Percentiles rank a stretch among this genome's conserved stretches.
Conservation (phyloP, 2,113 vertebrate species). For the Lepisosteus osseus region DNA sequence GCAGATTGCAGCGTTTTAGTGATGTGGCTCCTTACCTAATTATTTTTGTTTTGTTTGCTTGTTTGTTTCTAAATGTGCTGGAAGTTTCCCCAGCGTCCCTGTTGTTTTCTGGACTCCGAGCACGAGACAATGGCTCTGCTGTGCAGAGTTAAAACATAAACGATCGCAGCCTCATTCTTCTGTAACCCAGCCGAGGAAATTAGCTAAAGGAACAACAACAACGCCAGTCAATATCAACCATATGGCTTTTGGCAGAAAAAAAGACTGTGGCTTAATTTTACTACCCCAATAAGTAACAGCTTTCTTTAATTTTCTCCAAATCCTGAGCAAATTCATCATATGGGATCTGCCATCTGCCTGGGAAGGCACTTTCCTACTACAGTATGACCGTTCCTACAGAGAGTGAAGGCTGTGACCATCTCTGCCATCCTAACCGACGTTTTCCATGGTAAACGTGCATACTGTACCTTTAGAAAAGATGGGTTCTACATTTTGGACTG, state of each 20-base stretch:
- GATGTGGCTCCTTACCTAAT: slow-evolving; percentile 51
- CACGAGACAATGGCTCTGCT: not conserved
- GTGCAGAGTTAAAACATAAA: not conserved
- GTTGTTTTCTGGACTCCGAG: not conserved
- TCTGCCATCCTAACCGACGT: too few species aligned
- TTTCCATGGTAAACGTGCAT: too few species aligned
- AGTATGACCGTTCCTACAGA: not conserved
- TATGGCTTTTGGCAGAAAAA: not conserved
- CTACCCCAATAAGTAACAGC: not conserved
- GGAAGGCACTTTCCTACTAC: not conserved
- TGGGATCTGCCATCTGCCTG: not conserved
- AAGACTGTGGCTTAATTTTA: not conserved
- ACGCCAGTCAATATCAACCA: not conserved
- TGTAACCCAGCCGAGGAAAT: not conserved
- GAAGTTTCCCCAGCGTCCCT: not conserved
- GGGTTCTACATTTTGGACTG: too few species aligned
- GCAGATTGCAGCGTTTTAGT: slow-evolving; percentile 51
- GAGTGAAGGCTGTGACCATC: not conserved
- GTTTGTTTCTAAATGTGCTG: not conserved
- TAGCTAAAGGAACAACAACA: not conserved
- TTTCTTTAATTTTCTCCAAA: slow-evolving; percentile 1
- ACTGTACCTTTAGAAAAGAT: too few species aligned
- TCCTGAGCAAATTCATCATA: not conserved
- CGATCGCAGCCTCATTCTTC: not conserved
- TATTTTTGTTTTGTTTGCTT: slow-evolving; percentile 29